Evolutionary conservation across 2,113 vertebrate species (phyloP).

Genomic region (Scalopus aquaticus): DNA sequence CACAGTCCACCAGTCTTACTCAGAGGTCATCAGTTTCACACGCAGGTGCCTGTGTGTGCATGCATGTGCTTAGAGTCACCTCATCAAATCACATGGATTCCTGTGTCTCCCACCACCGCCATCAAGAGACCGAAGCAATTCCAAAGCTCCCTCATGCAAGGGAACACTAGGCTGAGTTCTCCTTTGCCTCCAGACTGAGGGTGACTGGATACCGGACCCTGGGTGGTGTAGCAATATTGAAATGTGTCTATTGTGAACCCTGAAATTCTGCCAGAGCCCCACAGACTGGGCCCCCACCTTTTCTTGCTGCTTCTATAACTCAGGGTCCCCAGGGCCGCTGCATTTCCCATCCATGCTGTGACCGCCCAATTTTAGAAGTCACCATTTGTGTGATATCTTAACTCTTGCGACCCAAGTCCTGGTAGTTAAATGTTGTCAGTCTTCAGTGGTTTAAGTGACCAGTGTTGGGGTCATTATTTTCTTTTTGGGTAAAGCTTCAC

Average conservation of each 20-base stretch:
- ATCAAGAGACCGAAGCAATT: not conserved
- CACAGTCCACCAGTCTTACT: not conserved
- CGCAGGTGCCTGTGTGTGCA: fast-evolving
- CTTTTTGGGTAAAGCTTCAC: not conserved
- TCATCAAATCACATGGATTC: not conserved
- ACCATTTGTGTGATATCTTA: not conserved
- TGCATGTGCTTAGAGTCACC: not conserved
- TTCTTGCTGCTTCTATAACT: not conserved
- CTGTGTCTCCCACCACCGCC: not conserved
- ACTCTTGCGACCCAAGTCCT: not conserved
- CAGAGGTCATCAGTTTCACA: not conserved
- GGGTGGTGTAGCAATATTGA: not conserved
- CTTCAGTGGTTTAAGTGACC: not conserved
- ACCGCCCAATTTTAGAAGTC: not conserved
- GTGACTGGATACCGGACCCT: not conserved
- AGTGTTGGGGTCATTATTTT: not conserved
- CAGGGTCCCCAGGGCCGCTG: not conserved
- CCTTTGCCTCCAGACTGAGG: not conserved
- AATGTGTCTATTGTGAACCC: not conserved
- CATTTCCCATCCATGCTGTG: too few relatives aligned
- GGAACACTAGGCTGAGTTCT: not conserved
- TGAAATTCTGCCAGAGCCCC: not conserved
- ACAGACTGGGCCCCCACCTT: not conserved
- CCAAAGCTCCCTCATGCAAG: not conserved
- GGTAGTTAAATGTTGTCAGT: not conserved